A percentile compares a stretch with the other conserved stretches of the same genome.
phyloP scores from a whole-genome alignment of 2,113 vertebrate genomes.

The Peromyscus maniculatus region DNA sequence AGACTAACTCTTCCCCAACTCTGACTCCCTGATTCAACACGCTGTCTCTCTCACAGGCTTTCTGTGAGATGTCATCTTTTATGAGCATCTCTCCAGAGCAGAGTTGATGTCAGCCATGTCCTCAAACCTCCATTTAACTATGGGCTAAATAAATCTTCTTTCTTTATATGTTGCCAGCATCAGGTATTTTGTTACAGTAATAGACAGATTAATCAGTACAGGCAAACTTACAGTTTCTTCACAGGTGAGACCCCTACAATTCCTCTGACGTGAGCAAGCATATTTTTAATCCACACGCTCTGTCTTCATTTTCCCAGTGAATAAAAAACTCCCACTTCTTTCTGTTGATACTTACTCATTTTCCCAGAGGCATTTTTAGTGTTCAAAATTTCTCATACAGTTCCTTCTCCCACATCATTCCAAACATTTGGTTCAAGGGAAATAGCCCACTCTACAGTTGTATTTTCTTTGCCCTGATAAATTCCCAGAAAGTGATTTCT shows the following conservation, averaged over 20 bases:
- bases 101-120: not conserved
- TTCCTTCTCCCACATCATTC: not conserved
- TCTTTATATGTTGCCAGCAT: not conserved
- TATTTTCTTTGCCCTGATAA: slow-evolving; percentile 18
- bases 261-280: not conserved
- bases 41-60: not conserved
- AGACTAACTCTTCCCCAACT: not conserved
- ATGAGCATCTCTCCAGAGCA: not conserved
- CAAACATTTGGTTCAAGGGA: slow-evolving; percentile 37
- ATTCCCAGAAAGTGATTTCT: not conserved
- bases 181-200: not conserved
- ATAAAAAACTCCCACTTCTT: not conserved
- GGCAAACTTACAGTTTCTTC: not conserved
- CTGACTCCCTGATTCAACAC: not conserved
- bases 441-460: not conserved
- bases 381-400: not conserved
- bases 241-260: not conserved
- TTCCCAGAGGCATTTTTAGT: not conserved
- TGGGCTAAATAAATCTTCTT: not conserved
- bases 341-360: not conserved
- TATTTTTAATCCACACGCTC: not conserved
- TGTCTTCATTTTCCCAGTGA: not conserved
- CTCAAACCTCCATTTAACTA: not conserved
- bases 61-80: not conserved
- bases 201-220: not conserved